These are phyloP conservation scores for Nanorana parkeri DNA, from an alignment of 2,113 vertebrate species.

Conservation along the genomic window DNA sequence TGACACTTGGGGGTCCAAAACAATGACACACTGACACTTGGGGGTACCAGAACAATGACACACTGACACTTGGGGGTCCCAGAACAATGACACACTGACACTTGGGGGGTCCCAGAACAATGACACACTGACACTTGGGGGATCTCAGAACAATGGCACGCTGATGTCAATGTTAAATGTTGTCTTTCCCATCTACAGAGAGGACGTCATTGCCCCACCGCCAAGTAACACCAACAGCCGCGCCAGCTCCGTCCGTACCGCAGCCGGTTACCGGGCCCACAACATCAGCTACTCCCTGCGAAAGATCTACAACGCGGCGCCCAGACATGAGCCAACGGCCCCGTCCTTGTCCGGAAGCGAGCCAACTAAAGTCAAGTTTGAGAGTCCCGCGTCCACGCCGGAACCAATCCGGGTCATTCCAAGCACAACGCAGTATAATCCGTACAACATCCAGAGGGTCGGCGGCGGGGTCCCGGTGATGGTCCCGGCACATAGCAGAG, in stretches of 20 bases:
- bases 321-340: constrained; percentile 58
- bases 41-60: too few species aligned
- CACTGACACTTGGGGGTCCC: too few species aligned
- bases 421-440: not conserved
- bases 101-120: too few species aligned
- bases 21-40: too few species aligned
- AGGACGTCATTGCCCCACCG: constrained; percentile 68
- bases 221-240: constrained; percentile 63
- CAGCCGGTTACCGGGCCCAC: constrained; percentile 66
- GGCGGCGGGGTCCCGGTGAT: not conserved
- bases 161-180: not conserved
- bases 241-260: constrained; percentile 63
- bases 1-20: too few species aligned
- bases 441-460: constrained; percentile 52
- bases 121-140: too few species aligned
- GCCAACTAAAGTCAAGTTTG: not conserved
- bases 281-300: constrained; percentile 63
- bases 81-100: too few species aligned
- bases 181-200: constrained; percentile 44
- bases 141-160: too few species aligned
- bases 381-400: not conserved
- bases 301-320: constrained; percentile 61
- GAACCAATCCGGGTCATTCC: constrained; percentile 11
- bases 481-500: constrained; percentile 57
- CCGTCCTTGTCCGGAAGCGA: constrained; percentile 56